Evolutionary conservation across 2,888 invertebrate genomes (phyloP).

Genomic region (Choreutis nemorana): DNA sequence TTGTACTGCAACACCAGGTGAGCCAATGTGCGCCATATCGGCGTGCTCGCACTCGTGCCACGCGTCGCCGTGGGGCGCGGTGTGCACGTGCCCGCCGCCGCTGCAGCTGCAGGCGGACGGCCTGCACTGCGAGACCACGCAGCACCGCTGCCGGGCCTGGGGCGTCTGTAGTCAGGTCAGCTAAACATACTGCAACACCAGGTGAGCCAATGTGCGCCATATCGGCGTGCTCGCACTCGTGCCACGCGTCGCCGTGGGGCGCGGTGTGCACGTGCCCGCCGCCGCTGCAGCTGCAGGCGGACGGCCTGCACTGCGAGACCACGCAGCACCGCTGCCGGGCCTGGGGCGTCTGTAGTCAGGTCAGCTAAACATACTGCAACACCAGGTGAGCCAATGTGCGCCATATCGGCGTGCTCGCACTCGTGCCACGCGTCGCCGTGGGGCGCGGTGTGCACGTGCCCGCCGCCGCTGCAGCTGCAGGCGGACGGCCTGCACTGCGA

Average conservation of each 20-base stretch:
- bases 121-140: slow-evolving; percentile 70
- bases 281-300: slow-evolving; percentile 71
- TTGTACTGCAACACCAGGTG: too few relatives aligned
- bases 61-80: slow-evolving; percentile 78
- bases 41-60: slow-evolving; percentile 79
- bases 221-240: slow-evolving; percentile 75
- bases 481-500: slow-evolving; percentile 75
- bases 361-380: too few relatives aligned
- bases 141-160: slow-evolving; percentile 29
- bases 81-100: slow-evolving; percentile 78
- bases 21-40: slow-evolving; percentile 67
- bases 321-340: slow-evolving; percentile 33
- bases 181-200: too few relatives aligned
- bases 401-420: slow-evolving; percentile 72
- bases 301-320: slow-evolving; percentile 75
- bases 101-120: slow-evolving; percentile 74
- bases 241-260: slow-evolving; percentile 80
- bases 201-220: slow-evolving; percentile 68
- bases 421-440: slow-evolving; percentile 78
- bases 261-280: slow-evolving; percentile 79
- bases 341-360: slow-evolving; percentile 19
- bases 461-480: slow-evolving; percentile 70
- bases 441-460: slow-evolving; percentile 81
- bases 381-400: slow-evolving; percentile 70
- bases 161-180: slow-evolving; percentile 19